Evolutionary conservation across 2,888 invertebrate species (phyloP).

Genomic region (Spilosoma lubricipeda): DNA sequence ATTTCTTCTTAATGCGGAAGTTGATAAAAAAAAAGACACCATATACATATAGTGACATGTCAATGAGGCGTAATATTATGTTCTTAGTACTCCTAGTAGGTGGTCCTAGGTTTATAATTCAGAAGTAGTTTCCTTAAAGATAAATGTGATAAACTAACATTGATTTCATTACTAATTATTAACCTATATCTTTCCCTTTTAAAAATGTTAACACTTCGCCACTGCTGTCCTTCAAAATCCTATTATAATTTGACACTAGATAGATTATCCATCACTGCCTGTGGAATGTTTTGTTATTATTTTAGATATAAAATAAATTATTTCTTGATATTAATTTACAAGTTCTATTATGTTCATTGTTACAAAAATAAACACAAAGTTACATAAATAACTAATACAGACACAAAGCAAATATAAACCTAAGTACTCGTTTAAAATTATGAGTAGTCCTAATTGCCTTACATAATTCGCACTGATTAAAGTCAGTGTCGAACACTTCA

Average conservation of each 20-base stretch:
- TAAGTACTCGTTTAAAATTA: background rate
- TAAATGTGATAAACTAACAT: background rate
- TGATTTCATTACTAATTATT: background rate
- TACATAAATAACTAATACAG: too few species aligned
- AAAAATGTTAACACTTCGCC: background rate
- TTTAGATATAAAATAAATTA: background rate
- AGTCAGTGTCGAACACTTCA: conserved; percentile 9
- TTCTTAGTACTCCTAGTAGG: too few species aligned
- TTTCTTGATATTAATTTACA: too few species aligned
- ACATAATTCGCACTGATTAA: conserved; percentile 9
- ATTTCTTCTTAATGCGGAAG: too few species aligned
- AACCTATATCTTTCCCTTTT: background rate
- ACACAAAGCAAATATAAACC: background rate
- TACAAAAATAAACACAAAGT: too few species aligned
- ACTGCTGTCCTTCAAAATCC: background rate
- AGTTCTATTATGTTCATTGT: too few species aligned
- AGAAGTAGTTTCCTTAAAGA: background rate
- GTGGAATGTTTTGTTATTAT: background rate
- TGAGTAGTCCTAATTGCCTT: background rate
- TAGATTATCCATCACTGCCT: background rate
- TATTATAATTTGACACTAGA: background rate
- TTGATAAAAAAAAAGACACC: too few species aligned
- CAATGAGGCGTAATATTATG: too few species aligned
- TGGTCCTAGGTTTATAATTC: background rate
- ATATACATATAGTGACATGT: too few species aligned